A percentile compares a stretch with the other conserved stretches of the same genome.
Evolutionary conservation across 2,113 vertebrate species (phyloP).

Genomic region (Corydoras maculifer): DNA sequence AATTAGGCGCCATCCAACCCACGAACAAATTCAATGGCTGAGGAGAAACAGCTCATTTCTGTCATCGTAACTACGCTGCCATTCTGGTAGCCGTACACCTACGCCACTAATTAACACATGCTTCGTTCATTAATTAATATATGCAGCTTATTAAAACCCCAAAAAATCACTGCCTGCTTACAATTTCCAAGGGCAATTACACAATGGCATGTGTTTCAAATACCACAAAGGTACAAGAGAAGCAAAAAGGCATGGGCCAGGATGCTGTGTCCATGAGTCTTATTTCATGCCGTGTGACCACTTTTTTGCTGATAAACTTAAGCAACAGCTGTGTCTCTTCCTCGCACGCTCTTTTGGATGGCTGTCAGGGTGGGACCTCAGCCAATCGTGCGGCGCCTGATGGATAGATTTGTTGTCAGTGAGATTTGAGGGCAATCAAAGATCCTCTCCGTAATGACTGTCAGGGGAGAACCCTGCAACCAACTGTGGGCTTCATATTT

Average conservation of each 20-base stretch:
- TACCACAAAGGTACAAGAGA: neutral
- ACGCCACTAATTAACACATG: constrained; percentile 28
- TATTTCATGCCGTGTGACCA: constrained; percentile 1
- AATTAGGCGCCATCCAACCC: constrained; percentile 18
- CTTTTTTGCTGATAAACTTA: constrained; percentile 30
- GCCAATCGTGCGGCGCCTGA: constrained; percentile 40
- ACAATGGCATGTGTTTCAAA: constrained; percentile 15
- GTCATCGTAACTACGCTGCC: neutral
- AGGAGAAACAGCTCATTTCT: constrained; percentile 7
- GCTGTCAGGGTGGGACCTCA: constrained; percentile 35
- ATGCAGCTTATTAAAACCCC: constrained; percentile 23
- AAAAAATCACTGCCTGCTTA: constrained; percentile 1
- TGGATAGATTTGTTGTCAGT: constrained; percentile 49
- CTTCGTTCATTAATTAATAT: constrained; percentile 28
- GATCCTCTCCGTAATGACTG: constrained; percentile 36
- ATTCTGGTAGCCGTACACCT: neutral
- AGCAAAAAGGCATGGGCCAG: neutral
- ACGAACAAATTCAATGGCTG: neutral
- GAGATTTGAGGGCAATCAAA: constrained; percentile 43
- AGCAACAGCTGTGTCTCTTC: constrained; percentile 1
- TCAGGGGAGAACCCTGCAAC: constrained; percentile 39
- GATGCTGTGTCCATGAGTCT: neutral
- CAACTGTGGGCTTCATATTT: constrained; percentile 36
- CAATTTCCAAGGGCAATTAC: constrained; percentile 6
- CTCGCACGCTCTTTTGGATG: constrained; percentile 7